Evolutionary conservation across 23 tunicate genomes (phyloP), one percentile per base, ranked within the genome.

Genomic region (Botrylloides violaceus): DNA sequence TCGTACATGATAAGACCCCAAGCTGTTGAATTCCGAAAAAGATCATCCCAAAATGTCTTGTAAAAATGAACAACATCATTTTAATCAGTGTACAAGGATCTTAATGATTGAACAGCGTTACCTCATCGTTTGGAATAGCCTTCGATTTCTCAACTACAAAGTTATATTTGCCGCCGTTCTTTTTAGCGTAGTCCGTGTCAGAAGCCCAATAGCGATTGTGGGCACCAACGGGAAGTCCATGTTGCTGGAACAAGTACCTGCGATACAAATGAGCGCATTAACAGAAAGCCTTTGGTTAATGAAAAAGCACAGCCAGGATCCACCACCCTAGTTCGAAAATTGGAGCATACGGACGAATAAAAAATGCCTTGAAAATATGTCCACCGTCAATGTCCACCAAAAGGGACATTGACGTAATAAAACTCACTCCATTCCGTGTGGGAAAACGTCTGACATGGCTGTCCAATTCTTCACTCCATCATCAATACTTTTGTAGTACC

Each of bases 141-240:
- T 83, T 84, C 27, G 49, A 55, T 12, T 1, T 63, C 30, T 91
- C 90, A 3, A 91, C 77, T 36, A 33, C 65, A 66, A 91, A 91
- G 49, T 78, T 72, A 58, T 91, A 91, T 26, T 36, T 78, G 34
- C 98, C 98, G 15, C 85, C 85, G 61, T 91, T 91, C 35, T 91
- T 58, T 61, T 73, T 79, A 0, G 98, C 98, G 66, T 91, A 91
- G 20, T 66, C 80, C 25, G 91, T 91, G 57, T 83, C 81, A 20
- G 98, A 58, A 29, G 91, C 70, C 98, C 98, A 91, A 66, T 79
- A 91, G 30, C 98, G 71, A 53, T 91, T 91, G 78, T 91, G 98
- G 26, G 98, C 98, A 15, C 70, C 84, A 21, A 79, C 91, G 5
- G 98, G 98, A 19, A 91, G 49, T 2, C 82, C 82, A 36, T 66